These are phyloP conservation scores for Ephialtes manifestator DNA, from an alignment of 2,888 invertebrate species.

Conservation along the genomic window DNA sequence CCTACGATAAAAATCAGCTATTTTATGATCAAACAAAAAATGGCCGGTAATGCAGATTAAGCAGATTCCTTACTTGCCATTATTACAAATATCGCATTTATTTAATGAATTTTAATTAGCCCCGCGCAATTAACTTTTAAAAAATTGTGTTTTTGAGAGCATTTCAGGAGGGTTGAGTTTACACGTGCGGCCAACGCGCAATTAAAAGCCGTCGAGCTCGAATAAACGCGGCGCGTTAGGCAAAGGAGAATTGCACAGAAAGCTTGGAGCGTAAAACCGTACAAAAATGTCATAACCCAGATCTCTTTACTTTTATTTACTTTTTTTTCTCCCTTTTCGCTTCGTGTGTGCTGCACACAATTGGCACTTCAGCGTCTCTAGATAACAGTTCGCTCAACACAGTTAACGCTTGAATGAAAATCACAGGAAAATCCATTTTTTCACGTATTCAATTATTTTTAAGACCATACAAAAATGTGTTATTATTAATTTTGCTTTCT, in stretches of 20 bases:
- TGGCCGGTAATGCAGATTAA: slow-evolving; percentile 29
- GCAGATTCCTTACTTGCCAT: slow-evolving; percentile 2
- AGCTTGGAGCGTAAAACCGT: slow-evolving; percentile 20
- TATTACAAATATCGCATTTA: not conserved
- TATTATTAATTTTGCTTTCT: slow-evolving; percentile 6
- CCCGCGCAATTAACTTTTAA: not conserved
- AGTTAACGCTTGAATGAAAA: slow-evolving; percentile 7
- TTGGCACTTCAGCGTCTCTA: slow-evolving; percentile 40
- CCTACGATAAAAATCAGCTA: not conserved
- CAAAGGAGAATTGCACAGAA: slow-evolving; percentile 10
- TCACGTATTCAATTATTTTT: slow-evolving; percentile 1
- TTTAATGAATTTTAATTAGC: slow-evolving; percentile 22
- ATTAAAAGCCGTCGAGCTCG: slow-evolving; percentile 36
- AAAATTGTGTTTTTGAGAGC: not conserved
- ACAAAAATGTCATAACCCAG: slow-evolving; percentile 48
- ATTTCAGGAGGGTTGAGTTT: slow-evolving; percentile 14
- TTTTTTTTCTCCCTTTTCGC: slow-evolving; percentile 21
- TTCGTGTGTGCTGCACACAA: slow-evolving; percentile 21
- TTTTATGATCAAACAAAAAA: not conserved
- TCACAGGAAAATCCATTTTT: not conserved
- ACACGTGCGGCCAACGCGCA: slow-evolving; percentile 29
- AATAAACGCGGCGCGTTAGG: slow-evolving; percentile 12
- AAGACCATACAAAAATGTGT: not conserved
- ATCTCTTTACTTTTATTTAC: slow-evolving; percentile 22
- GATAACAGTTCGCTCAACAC: not conserved